Base-by-base conservation (phyloP, 2,113 vertebrate genomes). In the Montifringilla adamsi region DNA sequence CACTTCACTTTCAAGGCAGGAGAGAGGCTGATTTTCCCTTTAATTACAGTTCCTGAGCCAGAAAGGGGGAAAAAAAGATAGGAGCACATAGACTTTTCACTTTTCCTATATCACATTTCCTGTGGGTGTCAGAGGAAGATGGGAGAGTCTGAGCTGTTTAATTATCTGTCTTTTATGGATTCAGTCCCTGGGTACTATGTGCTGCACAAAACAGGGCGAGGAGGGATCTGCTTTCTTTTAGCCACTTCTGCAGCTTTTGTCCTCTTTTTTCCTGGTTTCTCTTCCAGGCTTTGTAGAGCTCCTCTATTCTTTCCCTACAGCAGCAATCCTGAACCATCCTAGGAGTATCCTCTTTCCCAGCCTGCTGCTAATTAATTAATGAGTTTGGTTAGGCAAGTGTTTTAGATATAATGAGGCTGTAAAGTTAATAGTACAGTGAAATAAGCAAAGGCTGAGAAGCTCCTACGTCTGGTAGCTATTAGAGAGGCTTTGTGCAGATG, bases 41-140 rank as follows among this genome's bases (percentile, higher is more conserved):
- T 95, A 96, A 95, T 97, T 96, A 90, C 80, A 77, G 90, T 78
- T 90, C 69, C 60, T 60, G 79, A 90, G 94, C 56, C 83, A 95
- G 68, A 93, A 96, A 77, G 14, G 46, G 82, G 43, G 6, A 7
- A 41, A 76, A 93, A 76, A 81, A 93, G 82, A 83, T 89, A 53
- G 8, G 41, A 90, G 68, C 23, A 31, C 56, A 27, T n/a, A 53
- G 53, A 66, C 41, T 77, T 79, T 73, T 85, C 91, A 91, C 56
- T 35, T 59, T 35, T 59, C 55, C 81, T 84, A 27, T 47, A 74
- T 93, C 84, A 24, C 43, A 21, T 95, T 95, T 94, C 87, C 90
- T 77, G 72, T 47, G 93, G 72, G 85, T 82, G 90, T 90, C 75
- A 41, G 79, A 67, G 39, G 89, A 86, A 91, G 68, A 63, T 3